These are phyloP conservation scores for Ischnus inquisitorius DNA, from an alignment of 2,888 invertebrate genomes.

Conservation along the genomic window DNA sequence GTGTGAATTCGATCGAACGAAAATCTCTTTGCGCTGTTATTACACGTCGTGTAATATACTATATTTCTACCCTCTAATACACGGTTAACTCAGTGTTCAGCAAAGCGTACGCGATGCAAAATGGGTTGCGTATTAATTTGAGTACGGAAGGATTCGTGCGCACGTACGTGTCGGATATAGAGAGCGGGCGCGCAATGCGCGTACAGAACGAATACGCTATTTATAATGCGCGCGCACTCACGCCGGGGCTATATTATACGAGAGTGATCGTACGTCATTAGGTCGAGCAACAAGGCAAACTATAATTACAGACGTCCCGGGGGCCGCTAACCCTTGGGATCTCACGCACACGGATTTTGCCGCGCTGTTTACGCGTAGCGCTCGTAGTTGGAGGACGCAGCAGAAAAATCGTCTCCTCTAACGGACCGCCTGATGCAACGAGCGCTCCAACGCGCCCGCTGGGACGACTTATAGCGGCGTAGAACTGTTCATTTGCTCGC, in stretches of 20 bases:
- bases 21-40: constrained; percentile 31
- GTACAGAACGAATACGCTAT: constrained; percentile 44
- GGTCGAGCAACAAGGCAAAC: constrained; percentile 63
- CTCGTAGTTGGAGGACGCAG: constrained; percentile 10
- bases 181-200: background rate
- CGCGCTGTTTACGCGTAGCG: constrained; percentile 8
- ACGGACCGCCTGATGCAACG: constrained; percentile 47
- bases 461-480: constrained; percentile 17
- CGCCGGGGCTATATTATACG: constrained; percentile 51
- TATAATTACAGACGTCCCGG: constrained; percentile 65
- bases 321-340: constrained; percentile 46
- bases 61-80: constrained; percentile 1
- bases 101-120: constrained; percentile 28
- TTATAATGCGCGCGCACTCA: constrained; percentile 49
- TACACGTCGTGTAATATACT: constrained; percentile 1
- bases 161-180: constrained; percentile 22
- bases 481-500: constrained; percentile 43
- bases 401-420: constrained; percentile 47
- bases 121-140: constrained; percentile 47
- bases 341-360: constrained; percentile 56
- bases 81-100: background rate
- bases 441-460: constrained; percentile 8
- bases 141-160: constrained; percentile 22
- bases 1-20: constrained; percentile 28
- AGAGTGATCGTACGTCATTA: constrained; percentile 68